Percentiles rank a stretch among this genome's conserved stretches.
phyloP scores from a whole-genome alignment of 2,797 vertebrate genomes.

The Chrysocyon brachyurus region DNA sequence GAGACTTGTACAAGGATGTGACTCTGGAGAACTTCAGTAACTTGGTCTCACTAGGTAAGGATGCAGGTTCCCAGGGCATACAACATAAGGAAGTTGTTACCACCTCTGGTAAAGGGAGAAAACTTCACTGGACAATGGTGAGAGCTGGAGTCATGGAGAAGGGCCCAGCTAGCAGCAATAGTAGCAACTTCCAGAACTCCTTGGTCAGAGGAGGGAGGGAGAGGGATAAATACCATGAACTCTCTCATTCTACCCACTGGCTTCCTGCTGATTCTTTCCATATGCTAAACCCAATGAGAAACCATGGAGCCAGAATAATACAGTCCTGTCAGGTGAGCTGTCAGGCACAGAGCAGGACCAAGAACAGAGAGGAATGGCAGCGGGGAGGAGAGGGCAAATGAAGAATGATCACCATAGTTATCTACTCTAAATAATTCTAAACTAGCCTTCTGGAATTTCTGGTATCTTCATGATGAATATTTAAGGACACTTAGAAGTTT shows the following conservation, averaged over 20 bases:
- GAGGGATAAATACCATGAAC: neutral
- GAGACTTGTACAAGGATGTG: conserved; percentile 77
- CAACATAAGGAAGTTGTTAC: neutral
- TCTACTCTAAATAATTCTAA: neutral
- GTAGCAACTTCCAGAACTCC: neutral
- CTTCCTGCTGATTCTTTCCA: neutral
- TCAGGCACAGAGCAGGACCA: neutral
- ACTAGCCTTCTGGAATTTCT: conserved; percentile 20
- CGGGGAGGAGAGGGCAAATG: neutral
- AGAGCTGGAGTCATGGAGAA: neutral
- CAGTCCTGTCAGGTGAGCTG: neutral
- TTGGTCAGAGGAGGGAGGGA: neutral
- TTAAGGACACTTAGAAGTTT: neutral
- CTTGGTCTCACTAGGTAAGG: conserved; percentile 78
- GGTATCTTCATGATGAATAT: neutral
- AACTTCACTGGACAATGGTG: neutral
- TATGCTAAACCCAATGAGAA: neutral
- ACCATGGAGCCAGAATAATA: neutral
- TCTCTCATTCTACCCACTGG: neutral
- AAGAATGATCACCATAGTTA: neutral
- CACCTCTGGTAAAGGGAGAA: neutral
- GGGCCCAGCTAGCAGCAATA: neutral
- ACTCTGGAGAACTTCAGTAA: conserved; percentile 81
- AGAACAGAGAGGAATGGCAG: neutral
- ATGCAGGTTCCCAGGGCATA: neutral